Conservation (phyloP, 2,113 vertebrate genomes). For the Columba livia region DNA sequence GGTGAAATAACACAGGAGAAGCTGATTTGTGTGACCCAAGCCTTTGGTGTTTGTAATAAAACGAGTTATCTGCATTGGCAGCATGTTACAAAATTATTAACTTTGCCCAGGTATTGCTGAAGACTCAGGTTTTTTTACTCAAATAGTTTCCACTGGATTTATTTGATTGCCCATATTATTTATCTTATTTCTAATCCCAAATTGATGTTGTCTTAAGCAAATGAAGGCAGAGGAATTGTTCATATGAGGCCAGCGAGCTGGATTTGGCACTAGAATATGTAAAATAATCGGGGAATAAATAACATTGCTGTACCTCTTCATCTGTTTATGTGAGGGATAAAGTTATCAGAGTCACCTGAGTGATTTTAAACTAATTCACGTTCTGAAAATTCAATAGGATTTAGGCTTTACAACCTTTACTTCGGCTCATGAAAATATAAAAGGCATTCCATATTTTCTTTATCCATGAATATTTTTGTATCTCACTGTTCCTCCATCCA, state of each 20-base stretch:
- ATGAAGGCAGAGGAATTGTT: constrained; percentile 14
- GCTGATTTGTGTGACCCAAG: background rate
- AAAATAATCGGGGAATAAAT: background rate
- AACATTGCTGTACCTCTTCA: background rate
- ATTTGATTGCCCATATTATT: constrained; percentile 7
- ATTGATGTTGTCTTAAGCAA: constrained; percentile 40
- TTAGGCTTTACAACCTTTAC: background rate
- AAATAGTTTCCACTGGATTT: background rate
- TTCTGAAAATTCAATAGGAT: constrained; percentile 12
- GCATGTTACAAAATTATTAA: background rate
- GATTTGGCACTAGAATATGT: constrained; percentile 26
- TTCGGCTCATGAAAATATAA: background rate
- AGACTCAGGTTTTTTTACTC: background rate
- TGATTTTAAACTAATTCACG: background rate
- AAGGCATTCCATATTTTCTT: background rate
- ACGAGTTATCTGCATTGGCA: background rate
- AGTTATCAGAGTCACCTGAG: constrained; percentile 21
- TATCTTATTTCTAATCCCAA: constrained; percentile 19
- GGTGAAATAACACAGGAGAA: background rate
- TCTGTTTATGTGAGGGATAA: constrained; percentile 27
- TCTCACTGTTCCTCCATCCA: background rate
- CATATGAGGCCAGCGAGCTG: background rate
- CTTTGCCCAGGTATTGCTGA: background rate
- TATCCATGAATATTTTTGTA: background rate
- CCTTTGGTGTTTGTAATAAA: background rate